Evolutionary conservation across 2,888 invertebrate genomes (phyloP).

Genomic region (Dynastes grantii): DNA sequence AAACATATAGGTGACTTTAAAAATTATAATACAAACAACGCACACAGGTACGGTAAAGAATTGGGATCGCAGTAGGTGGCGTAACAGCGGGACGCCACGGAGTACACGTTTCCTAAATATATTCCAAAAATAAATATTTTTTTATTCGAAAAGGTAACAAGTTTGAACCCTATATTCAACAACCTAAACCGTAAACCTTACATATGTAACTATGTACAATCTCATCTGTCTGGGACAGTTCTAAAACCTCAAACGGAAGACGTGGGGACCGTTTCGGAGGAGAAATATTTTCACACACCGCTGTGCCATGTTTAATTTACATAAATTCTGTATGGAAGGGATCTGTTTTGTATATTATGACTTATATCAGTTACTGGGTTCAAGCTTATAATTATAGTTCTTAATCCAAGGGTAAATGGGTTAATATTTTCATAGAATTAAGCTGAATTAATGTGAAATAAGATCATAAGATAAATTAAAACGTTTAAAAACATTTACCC

Average conservation of each 20-base stretch:
- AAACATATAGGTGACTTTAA: slow-evolving; percentile 31
- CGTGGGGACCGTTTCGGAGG: background rate
- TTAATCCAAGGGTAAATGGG: too few species aligned
- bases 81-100: slow-evolving; percentile 18
- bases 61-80: slow-evolving; percentile 36
- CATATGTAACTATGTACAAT: slow-evolving; percentile 1
- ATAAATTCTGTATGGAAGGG: slow-evolving; percentile 28
- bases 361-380: background rate
- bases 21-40: slow-evolving; percentile 33
- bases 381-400: slow-evolving; percentile 3
- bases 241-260: slow-evolving; percentile 7
- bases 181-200: background rate
- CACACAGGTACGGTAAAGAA: slow-evolving; percentile 16
- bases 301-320: slow-evolving; percentile 12
- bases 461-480: too few species aligned
- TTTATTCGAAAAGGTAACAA: slow-evolving; percentile 34
- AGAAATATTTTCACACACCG: slow-evolving; percentile 10
- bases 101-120: slow-evolving; percentile 30
- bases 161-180: slow-evolving; percentile 5
- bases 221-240: background rate
- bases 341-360: slow-evolving; percentile 26
- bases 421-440: too few species aligned
- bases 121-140: slow-evolving; percentile 41
- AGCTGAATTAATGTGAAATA: too few species aligned
- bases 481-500: too few species aligned